Evolutionary conservation across 1,140 invertebrate genomes (phyloP).

Genomic region (Acromyrmex charruanus): DNA sequence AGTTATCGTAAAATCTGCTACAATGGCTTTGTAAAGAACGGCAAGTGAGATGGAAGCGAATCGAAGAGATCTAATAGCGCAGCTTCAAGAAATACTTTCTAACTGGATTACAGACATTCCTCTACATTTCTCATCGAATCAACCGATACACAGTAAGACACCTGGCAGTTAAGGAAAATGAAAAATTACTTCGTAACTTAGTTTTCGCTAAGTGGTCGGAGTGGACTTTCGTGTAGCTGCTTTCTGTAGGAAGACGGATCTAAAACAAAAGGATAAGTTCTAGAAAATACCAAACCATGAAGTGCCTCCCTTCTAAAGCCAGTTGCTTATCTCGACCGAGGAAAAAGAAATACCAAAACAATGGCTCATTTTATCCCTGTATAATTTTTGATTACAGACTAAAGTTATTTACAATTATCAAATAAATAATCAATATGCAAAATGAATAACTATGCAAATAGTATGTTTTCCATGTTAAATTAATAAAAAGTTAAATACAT

Average conservation of each 20-base stretch:
- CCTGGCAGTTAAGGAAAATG: conserved; percentile 66
- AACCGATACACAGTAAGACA: conserved; percentile 64
- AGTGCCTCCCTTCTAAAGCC: conserved; percentile 25
- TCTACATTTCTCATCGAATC: conserved; percentile 64
- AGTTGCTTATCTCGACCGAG: conserved; percentile 37
- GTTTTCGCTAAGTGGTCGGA: conserved; percentile 64
- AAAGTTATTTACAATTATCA: conserved; percentile 5
- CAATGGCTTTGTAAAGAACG: conserved; percentile 43
- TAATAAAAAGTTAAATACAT: conserved; percentile 26
- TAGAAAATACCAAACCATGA: conserved; percentile 56
- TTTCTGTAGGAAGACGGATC: conserved; percentile 57
- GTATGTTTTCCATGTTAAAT: background rate
- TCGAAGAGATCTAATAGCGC: conserved; percentile 63
- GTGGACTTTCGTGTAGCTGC: conserved; percentile 64
- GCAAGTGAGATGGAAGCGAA: conserved; percentile 47
- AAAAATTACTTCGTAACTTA: conserved; percentile 67
- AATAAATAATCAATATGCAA: background rate
- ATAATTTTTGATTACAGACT: background rate
- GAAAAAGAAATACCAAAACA: background rate
- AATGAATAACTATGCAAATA: conserved; percentile 5
- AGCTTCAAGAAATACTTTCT: conserved; percentile 63
- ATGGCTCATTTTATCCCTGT: background rate
- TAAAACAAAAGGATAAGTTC: conserved; percentile 62
- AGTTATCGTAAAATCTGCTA: conserved; percentile 54
- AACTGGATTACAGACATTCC: conserved; percentile 63